Evolutionary conservation across 1,140 invertebrate genomes (phyloP).

Genomic region (Drosophila malerkotliana): DNA sequence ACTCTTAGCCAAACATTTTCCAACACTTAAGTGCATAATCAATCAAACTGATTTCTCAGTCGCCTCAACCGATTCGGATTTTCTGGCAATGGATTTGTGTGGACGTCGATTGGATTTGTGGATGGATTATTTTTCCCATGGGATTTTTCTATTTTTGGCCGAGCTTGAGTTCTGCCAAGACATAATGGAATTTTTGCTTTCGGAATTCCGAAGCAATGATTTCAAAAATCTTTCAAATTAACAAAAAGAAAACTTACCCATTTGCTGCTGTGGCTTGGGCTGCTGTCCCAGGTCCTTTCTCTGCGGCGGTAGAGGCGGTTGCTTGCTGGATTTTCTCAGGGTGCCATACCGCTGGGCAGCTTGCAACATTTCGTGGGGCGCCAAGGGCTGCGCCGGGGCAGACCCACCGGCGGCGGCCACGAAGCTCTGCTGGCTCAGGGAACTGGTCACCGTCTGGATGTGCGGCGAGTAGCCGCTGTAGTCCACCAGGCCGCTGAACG

Average conservation of each 20-base stretch:
- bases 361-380: conserved; percentile 70
- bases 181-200: not conserved
- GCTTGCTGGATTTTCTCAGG: conserved; percentile 66
- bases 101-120: conserved; percentile 26
- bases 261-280: conserved; percentile 56
- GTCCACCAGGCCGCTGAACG: conserved; percentile 75
- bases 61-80: conserved; percentile 49
- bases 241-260: conserved; percentile 62
- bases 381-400: conserved; percentile 40
- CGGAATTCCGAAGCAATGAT: not conserved
- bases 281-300: conserved; percentile 65
- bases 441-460: conserved; percentile 73
- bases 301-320: conserved; percentile 65
- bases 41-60: conserved; percentile 78
- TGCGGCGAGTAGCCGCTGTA: conserved; percentile 76
- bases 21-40: conserved; percentile 81
- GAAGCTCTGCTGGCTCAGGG: conserved; percentile 74
- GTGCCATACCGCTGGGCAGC: conserved; percentile 77
- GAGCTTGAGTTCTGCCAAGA: not conserved
- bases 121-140: conserved; percentile 27
- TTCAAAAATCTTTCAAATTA: conserved; percentile 6
- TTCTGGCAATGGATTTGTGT: conserved; percentile 36
- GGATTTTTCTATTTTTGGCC: conserved; percentile 1
- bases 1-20: conserved; percentile 49
- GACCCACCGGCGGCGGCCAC: conserved; percentile 15